These are phyloP conservation scores for Crenuchus spilurus DNA, from an alignment of 2,797 vertebrate genomes.

Conservation along the genomic window DNA sequence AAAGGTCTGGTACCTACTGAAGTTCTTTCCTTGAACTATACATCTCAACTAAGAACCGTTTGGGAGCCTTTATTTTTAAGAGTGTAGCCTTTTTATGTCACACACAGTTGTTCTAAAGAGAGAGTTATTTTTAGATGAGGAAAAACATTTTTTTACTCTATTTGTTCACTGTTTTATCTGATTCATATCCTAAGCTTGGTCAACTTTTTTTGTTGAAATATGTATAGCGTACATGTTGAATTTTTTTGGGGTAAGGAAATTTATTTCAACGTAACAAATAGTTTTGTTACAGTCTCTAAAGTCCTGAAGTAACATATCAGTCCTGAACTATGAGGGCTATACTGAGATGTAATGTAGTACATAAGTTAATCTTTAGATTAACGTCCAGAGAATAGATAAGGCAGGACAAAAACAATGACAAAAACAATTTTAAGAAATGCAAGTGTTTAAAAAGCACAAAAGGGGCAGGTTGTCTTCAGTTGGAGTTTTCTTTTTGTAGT, in stretches of 20 bases:
- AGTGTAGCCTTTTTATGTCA: too few species aligned
- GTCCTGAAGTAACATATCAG: conserved; percentile 43
- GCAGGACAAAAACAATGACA: too few species aligned
- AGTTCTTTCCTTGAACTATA: too few species aligned
- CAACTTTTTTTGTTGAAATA: conserved; percentile 22
- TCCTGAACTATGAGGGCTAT: conserved; percentile 38
- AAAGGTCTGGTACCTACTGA: too few species aligned
- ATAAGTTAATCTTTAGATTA: conserved; percentile 16
- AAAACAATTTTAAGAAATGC: too few species aligned
- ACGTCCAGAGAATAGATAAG: too few species aligned
- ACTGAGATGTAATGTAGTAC: conserved; percentile 21
- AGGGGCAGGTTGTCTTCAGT: not conserved
- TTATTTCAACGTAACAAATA: conserved; percentile 18
- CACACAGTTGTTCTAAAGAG: conserved; percentile 44
- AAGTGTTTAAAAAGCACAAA: not conserved
- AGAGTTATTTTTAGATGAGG: conserved; percentile 60
- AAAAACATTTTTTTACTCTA: conserved; percentile 33
- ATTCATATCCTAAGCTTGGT: conserved; percentile 38
- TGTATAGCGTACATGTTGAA: conserved; percentile 32
- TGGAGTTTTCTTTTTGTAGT: conserved; percentile 2
- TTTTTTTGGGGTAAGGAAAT: conserved; percentile 46
- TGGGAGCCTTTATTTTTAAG: too few species aligned
- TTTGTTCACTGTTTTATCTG: conserved; percentile 43
- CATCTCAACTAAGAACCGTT: too few species aligned
- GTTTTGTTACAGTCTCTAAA: conserved; percentile 30